A percentile compares a stretch with the other conserved stretches of the same genome.
Evolutionary conservation across 2,113 vertebrate species (phyloP).

Genomic region (Sinocyclocheilus rhinocerous): DNA sequence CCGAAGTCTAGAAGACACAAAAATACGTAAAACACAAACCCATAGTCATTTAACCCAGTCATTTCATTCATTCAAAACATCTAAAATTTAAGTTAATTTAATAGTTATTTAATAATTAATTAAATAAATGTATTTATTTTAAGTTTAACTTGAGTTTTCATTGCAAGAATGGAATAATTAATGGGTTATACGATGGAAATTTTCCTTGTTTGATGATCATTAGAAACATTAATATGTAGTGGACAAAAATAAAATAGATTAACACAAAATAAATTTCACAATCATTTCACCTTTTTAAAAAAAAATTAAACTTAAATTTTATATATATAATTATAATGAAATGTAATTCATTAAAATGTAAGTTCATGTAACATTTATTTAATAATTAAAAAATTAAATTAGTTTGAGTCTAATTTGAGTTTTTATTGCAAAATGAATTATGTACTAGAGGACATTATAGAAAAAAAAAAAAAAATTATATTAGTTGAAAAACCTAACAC

Average conservation of each 20-base stretch:
- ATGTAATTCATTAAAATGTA: too few species aligned
- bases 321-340: too few species aligned
- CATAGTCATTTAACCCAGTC: not conserved
- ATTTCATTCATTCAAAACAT: not conserved
- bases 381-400: too few species aligned
- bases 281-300: too few species aligned
- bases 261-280: too few species aligned
- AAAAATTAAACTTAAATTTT: too few species aligned
- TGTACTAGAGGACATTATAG: too few species aligned
- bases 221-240: not conserved
- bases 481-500: not conserved
- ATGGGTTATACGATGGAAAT: not conserved
- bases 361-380: too few species aligned
- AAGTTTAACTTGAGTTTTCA: not conserved
- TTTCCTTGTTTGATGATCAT: not conserved
- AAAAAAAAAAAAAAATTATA: not conserved
- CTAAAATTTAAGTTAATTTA: not conserved
- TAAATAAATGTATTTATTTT: not conserved
- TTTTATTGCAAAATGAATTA: too few species aligned
- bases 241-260: too few species aligned
- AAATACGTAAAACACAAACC: not conserved
- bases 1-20: constrained; percentile 87
- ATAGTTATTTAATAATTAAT: not conserved
- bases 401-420: too few species aligned
- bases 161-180: not conserved